A percentile compares a stretch with the other conserved stretches of the same genome.
phyloP scores from a whole-genome alignment of 1,140 invertebrate species.

The Drosophila biarmipes region DNA sequence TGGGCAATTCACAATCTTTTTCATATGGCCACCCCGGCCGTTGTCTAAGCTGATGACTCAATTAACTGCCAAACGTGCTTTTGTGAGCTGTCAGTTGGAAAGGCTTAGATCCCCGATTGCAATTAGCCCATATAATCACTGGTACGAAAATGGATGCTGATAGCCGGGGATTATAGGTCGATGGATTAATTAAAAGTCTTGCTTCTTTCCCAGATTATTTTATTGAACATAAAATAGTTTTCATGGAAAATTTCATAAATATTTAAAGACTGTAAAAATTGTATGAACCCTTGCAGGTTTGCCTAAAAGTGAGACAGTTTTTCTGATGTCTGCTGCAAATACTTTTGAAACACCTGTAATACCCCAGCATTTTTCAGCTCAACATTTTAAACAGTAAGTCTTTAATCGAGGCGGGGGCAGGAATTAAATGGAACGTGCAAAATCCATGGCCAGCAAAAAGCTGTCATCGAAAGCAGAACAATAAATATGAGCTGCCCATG shows the following conservation, averaged over 20 bases:
- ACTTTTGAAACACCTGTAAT: not conserved
- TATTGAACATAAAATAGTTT: too few species aligned
- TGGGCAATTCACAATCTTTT: conserved; percentile 64
- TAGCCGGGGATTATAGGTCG: not conserved
- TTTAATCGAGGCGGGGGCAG: conserved; percentile 17
- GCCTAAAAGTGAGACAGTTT: too few species aligned
- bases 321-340: not conserved
- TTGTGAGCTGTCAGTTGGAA: conserved; percentile 43
- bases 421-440: conserved; percentile 50
- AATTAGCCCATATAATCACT: conserved; percentile 29
- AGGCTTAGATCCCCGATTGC: conserved; percentile 16
- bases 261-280: too few species aligned
- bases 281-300: too few species aligned
- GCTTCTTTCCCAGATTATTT: too few species aligned
- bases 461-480: conserved; percentile 72
- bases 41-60: conserved; percentile 73
- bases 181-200: too few species aligned
- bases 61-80: conserved; percentile 68
- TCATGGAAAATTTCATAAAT: too few species aligned
- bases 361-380: not conserved
- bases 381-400: conserved; percentile 30
- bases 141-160: not conserved
- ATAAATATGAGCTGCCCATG: conserved; percentile 79
- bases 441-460: conserved; percentile 64
- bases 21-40: conserved; percentile 41